These are phyloP conservation scores for Oligia latruncula DNA, from an alignment of 2,888 invertebrate species.

Conservation along the genomic window DNA sequence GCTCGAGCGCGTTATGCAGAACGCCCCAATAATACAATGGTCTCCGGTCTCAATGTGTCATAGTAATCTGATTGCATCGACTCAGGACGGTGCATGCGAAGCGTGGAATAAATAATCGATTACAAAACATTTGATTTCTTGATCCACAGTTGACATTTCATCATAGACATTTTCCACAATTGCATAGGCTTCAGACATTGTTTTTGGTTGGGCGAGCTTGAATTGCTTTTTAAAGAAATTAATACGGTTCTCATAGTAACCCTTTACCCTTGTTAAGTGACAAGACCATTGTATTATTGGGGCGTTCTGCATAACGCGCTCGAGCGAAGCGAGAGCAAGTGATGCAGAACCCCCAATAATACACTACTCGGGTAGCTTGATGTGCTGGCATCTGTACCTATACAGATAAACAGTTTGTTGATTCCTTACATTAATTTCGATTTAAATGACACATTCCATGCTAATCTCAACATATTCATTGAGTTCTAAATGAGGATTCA, in stretches of 20 bases:
- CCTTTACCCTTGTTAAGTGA: not conserved
- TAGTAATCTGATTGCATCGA: too few species aligned
- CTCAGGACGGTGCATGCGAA: too few species aligned
- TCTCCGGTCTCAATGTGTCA: too few species aligned
- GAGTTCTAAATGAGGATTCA: not conserved
- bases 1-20: too few species aligned
- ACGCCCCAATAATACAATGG: too few species aligned
- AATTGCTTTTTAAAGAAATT: not conserved
- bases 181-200: not conserved
- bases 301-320: too few species aligned
- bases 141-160: constrained; percentile 1
- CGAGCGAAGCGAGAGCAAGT: too few species aligned
- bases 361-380: too few species aligned
- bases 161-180: constrained; percentile 2
- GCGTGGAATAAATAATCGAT: not conserved
- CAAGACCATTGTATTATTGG: too few species aligned
- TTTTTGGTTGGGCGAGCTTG: not conserved
- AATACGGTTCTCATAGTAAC: constrained; percentile 8
- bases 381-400: too few species aligned
- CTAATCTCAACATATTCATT: not conserved
- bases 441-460: not conserved
- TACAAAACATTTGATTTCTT: constrained; percentile 5
- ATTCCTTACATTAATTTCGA: not conserved
- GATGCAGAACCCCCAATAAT: too few species aligned
- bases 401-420: not conserved